Base-by-base conservation (phyloP, 2,113 vertebrate species). In the Sylvilagus bachmani region DNA sequence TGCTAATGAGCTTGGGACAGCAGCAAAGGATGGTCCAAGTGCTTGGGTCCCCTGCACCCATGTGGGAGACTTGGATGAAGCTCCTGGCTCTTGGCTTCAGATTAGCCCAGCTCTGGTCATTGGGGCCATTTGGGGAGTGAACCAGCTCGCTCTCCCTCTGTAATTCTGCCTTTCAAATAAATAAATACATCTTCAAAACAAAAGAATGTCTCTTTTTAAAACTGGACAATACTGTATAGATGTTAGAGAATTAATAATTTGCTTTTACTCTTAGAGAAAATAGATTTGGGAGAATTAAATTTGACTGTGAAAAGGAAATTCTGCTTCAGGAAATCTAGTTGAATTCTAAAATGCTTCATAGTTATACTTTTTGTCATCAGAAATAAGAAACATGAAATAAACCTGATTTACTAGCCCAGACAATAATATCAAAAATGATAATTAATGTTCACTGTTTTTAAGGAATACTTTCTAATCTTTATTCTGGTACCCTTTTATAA, bases 251-350 rank as follows among this genome's bases (percentile, higher is more conserved):
- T 88, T 77, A 62, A 80, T 97, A 38, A 93, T 91, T 91, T 80
- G 31, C 66, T 82, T 96, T 87, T 93, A 90, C 10, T 82, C 51
- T 93, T 95, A 75, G 74, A 92, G 36, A 90, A 83, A 73, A 67
- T 16, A 86, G 4, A 78, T 79, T 82, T 85, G 22, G 70, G 27
- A 92, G 51, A 7, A 85, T 81, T 89, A 92, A 89, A 66, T 90
- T 83, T 13, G 51, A 44, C 10, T 53, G 3, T 80, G 7, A 73
- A 93, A 95, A 89, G 64, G n/a, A 91, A 85, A 44, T 73, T 44
- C 44, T 86, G 77, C 25, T 88, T 87, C 10, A 95, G 71, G 10
- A 87, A 92, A 92, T 94, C 74, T 8, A 74, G 0, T n/a, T 93
- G 64, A 29, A 77, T 86, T 86, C 31, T 91, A 25, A 83, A 95